These are phyloP conservation scores for Allobates femoralis DNA, from an alignment of 2,797 vertebrate genomes.

Conservation along the genomic window DNA sequence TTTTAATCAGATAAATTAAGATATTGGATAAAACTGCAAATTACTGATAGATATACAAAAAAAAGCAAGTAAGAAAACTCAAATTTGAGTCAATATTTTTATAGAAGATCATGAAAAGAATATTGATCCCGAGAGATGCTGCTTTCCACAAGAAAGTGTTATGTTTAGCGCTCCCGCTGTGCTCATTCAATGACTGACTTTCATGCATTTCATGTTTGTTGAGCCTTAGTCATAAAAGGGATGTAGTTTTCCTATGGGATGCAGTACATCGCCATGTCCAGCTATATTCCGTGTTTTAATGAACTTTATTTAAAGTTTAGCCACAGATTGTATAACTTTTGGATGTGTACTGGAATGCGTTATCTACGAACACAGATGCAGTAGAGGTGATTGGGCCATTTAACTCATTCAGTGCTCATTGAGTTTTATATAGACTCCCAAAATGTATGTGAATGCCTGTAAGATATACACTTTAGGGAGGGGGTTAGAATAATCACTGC, in stretches of 20 bases:
- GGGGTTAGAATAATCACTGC: no score
- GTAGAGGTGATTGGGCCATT: background rate
- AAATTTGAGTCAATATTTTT: slow-evolving; percentile 21
- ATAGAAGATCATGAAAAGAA: slow-evolving; percentile 22
- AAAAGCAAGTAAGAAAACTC: background rate
- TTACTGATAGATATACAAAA: background rate
- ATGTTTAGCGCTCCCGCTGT: background rate
- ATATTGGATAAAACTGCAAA: background rate
- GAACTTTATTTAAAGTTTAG: background rate
- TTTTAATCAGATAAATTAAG: background rate
- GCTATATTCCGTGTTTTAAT: background rate
- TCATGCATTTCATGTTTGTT: slow-evolving; percentile 22
- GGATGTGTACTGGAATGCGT: background rate
- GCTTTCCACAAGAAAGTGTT: background rate
- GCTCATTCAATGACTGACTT: background rate
- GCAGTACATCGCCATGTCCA: background rate
- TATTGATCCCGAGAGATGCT: slow-evolving; percentile 7
- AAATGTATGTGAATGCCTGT: no score
- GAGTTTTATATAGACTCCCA: background rate
- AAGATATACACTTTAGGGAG: no score
- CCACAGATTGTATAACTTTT: background rate
- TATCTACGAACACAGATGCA: background rate
- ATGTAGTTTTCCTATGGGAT: background rate
- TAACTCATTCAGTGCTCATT: background rate
- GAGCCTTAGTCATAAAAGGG: background rate